phyloP scores from a whole-genome alignment of 1,140 invertebrate species.

The Scaptomyza graminum region DNA sequence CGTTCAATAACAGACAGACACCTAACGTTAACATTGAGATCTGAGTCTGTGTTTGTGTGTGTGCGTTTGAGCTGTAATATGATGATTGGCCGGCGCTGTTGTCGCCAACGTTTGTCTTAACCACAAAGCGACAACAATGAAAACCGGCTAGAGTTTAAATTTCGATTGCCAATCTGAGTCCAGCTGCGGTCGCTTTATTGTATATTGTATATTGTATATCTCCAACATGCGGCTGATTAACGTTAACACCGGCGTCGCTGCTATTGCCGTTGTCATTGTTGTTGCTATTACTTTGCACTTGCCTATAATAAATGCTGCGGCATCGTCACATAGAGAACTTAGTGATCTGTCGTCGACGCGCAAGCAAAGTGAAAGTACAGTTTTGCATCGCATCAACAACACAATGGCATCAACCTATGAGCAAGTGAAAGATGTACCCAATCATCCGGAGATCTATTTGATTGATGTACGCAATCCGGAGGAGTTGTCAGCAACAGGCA shows the following conservation, averaged over 20 bases:
- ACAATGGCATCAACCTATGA: slow-evolving; percentile 84
- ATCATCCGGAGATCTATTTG: slow-evolving; percentile 84
- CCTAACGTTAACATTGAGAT: slow-evolving; percentile 13
- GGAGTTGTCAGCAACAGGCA: slow-evolving; percentile 87
- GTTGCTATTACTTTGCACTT: slow-evolving; percentile 11
- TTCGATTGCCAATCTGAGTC: slow-evolving; percentile 30
- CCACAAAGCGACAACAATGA: slow-evolving; percentile 36
- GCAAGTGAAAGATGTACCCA: slow-evolving; percentile 84
- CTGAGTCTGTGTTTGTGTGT: not conserved
- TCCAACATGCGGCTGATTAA: slow-evolving; percentile 31
- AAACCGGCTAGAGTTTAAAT: slow-evolving; percentile 29
- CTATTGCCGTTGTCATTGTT: slow-evolving; percentile 16
- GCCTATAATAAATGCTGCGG: slow-evolving; percentile 54
- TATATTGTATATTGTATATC: no score
- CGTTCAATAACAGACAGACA: slow-evolving; percentile 22
- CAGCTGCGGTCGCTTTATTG: slow-evolving; percentile 40
- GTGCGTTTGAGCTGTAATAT: slow-evolving; percentile 26
- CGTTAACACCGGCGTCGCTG: slow-evolving; percentile 12
- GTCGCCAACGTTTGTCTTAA: slow-evolving; percentile 30
- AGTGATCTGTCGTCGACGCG: slow-evolving; percentile 44
- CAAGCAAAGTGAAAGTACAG: slow-evolving; percentile 34
- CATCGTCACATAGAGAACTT: slow-evolving; percentile 31
- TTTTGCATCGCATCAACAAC: not conserved
- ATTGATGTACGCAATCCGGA: slow-evolving; percentile 88
- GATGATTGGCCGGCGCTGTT: slow-evolving; percentile 31